Evolutionary conservation across 2,113 vertebrate species (phyloP).

Genomic region (Azemiops feae): DNA sequence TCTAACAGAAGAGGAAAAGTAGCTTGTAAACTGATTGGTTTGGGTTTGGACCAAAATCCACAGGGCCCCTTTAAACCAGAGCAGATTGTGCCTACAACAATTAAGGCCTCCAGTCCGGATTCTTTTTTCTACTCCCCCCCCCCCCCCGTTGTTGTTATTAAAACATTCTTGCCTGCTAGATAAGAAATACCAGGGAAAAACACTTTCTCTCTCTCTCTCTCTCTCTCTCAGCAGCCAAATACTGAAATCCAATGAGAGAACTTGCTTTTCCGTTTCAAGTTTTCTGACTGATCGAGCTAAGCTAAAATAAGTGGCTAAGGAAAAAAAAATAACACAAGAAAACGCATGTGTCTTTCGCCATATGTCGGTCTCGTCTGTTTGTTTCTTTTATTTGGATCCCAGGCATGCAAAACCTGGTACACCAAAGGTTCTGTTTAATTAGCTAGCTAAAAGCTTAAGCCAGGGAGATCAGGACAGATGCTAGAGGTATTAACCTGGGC

Average conservation of each 20-base stretch:
- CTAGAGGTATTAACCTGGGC: slow-evolving; percentile 55
- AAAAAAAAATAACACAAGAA: slow-evolving; percentile 13
- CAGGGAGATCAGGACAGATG: slow-evolving; percentile 66
- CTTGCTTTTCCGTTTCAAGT: slow-evolving; percentile 54
- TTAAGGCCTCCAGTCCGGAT: slow-evolving; percentile 60
- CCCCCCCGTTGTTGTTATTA: slow-evolving; percentile 14
- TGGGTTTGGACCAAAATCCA: slow-evolving; percentile 72
- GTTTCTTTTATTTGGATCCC: slow-evolving; percentile 70
- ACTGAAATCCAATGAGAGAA: slow-evolving; percentile 64
- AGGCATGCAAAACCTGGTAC: slow-evolving; percentile 58
- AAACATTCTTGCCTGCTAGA: slow-evolving; percentile 47
- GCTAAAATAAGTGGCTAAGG: slow-evolving; percentile 62
- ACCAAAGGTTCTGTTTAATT: slow-evolving; percentile 70
- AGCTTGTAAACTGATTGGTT: slow-evolving; percentile 69
- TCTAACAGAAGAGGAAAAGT: slow-evolving; percentile 72
- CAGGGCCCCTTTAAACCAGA: slow-evolving; percentile 72
- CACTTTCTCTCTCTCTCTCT: not conserved
- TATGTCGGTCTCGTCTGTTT: slow-evolving; percentile 61
- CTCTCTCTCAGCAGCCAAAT: slow-evolving; percentile 34
- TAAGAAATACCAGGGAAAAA: slow-evolving; percentile 53
- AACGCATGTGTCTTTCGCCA: slow-evolving; percentile 53
- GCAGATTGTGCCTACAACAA: slow-evolving; percentile 68
- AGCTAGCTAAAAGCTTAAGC: slow-evolving; percentile 69
- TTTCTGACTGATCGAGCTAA: slow-evolving; percentile 61
- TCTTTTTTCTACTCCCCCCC: slow-evolving; percentile 6